Evolutionary conservation across 2,797 vertebrate species (phyloP).

Genomic region (Hemitrygon akajei): DNA sequence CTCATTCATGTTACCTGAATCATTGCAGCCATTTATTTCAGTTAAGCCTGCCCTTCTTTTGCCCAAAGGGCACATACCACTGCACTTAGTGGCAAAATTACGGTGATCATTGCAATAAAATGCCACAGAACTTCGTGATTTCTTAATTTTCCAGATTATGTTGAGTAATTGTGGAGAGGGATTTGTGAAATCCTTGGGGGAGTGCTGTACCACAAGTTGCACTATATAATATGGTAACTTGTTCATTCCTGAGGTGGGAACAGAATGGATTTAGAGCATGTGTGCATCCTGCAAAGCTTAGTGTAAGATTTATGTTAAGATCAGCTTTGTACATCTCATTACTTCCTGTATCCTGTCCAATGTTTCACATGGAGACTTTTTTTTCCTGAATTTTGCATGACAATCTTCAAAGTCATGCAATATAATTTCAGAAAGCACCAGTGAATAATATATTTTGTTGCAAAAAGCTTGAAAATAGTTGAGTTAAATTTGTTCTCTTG

Average conservation of each 20-base stretch:
- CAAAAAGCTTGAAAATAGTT: not conserved
- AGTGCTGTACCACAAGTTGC: not conserved
- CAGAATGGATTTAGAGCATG: not conserved
- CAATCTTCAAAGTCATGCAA: not conserved
- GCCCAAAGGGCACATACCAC: not conserved
- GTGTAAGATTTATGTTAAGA: not conserved
- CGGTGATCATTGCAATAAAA: not conserved
- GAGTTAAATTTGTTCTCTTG: not conserved
- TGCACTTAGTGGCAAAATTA: conserved; percentile 8
- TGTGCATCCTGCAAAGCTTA: no score
- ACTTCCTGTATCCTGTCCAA: not conserved
- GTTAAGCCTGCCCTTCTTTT: conserved; percentile 18
- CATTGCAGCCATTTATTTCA: conserved; percentile 32
- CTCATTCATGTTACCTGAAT: conserved; percentile 30
- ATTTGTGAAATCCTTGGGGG: not conserved
- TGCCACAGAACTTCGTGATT: not conserved
- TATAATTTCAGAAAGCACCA: not conserved
- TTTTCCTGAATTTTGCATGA: not conserved
- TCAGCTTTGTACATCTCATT: not conserved
- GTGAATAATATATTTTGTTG: not conserved
- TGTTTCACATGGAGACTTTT: not conserved
- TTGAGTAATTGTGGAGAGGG: not conserved
- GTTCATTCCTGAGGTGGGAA: not conserved
- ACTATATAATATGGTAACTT: not conserved
- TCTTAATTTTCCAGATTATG: conserved; percentile 17